Evolutionary conservation across 1,140 invertebrate genomes (phyloP).

Genomic region (Drosophila azteca): DNA sequence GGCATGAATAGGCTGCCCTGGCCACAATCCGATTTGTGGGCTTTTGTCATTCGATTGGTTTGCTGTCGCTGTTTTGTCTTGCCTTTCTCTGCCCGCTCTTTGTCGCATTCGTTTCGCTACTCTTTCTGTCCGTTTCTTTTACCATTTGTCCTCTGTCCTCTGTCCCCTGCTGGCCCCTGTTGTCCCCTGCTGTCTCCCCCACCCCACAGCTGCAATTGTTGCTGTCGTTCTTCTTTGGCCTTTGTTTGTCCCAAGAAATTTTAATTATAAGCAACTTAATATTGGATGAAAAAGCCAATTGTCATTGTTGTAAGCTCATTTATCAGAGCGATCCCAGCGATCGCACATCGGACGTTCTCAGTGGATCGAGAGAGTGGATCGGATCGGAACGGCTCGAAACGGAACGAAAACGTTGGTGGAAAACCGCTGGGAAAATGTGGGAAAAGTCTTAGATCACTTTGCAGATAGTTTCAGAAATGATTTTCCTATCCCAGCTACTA

Average conservation of each 20-base stretch:
- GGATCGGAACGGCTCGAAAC: too few species aligned
- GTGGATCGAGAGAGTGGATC: too few species aligned
- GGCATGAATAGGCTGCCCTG: slow-evolving; percentile 66
- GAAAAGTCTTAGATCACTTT: slow-evolving; percentile 11
- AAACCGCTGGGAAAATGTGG: slow-evolving; percentile 21
- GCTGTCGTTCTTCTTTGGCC: slow-evolving; percentile 35
- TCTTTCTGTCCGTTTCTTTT: slow-evolving; percentile 71
- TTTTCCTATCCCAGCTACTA: neutral
- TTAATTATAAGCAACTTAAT: slow-evolving; percentile 80
- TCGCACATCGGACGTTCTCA: neutral
- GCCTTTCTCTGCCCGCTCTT: slow-evolving; percentile 72
- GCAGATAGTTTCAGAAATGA: neutral
- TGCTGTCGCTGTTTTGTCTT: slow-evolving; percentile 59
- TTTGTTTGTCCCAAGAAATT: slow-evolving; percentile 69
- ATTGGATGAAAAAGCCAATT: slow-evolving; percentile 69
- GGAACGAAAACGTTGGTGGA: too few species aligned
- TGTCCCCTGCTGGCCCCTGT: slow-evolving; percentile 11
- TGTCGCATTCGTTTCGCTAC: slow-evolving; percentile 75
- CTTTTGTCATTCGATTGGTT: slow-evolving; percentile 77
- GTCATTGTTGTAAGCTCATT: slow-evolving; percentile 77
- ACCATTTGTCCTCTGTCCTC: slow-evolving; percentile 14
- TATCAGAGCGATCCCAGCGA: slow-evolving; percentile 50
- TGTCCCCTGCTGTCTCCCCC: neutral
- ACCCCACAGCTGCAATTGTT: slow-evolving; percentile 25
- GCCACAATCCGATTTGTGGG: slow-evolving; percentile 76